phyloP scores from a whole-genome alignment of 2,888 invertebrate species.

The Melanostoma scalare region DNA sequence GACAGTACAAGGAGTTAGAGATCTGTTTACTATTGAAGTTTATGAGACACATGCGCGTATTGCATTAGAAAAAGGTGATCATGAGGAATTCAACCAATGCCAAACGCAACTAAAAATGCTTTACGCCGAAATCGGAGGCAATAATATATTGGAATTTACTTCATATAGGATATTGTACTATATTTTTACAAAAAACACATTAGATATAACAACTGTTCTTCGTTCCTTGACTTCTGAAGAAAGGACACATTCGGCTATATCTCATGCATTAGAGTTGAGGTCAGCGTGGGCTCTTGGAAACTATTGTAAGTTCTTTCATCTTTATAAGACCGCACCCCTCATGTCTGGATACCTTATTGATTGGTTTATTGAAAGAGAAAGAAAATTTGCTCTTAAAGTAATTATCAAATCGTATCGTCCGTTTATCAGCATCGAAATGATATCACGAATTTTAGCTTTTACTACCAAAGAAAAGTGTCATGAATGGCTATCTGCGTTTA shows the following conservation, averaged over 20 bases:
- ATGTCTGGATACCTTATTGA: slow-evolving; percentile 99
- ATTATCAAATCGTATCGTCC: slow-evolving; percentile 99
- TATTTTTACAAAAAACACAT: slow-evolving; percentile 97
- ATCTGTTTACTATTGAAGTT: slow-evolving; percentile 97
- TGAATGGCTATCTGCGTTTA: slow-evolving; percentile 93
- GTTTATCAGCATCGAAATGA: slow-evolving; percentile 92
- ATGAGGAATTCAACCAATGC: slow-evolving; percentile 99
- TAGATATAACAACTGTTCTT: slow-evolving; percentile 97
- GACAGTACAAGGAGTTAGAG: slow-evolving; percentile 98
- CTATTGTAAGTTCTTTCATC: slow-evolving; percentile 94
- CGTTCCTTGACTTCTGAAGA: slow-evolving; percentile 90
- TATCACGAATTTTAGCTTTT: slow-evolving; percentile 94
- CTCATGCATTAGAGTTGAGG: slow-evolving; percentile 93
- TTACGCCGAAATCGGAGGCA: slow-evolving; percentile 90
- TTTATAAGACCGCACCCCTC: slow-evolving; percentile 94
- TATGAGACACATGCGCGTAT: slow-evolving; percentile 99
- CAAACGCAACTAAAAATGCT: slow-evolving; percentile 98
- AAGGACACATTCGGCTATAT: slow-evolving; percentile 90
- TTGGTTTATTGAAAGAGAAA: slow-evolving; percentile 98
- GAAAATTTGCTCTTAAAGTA: slow-evolving; percentile 94
- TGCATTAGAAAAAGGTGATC: slow-evolving; percentile 98
- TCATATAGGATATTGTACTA: slow-evolving; percentile 98
- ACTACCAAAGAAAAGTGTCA: slow-evolving; percentile 90
- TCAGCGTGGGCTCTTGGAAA: slow-evolving; percentile 97
- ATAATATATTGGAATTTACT: slow-evolving; percentile 94